Conservation (phyloP, 2,888 invertebrate species). For the Neuroscelio doddi region DNA sequence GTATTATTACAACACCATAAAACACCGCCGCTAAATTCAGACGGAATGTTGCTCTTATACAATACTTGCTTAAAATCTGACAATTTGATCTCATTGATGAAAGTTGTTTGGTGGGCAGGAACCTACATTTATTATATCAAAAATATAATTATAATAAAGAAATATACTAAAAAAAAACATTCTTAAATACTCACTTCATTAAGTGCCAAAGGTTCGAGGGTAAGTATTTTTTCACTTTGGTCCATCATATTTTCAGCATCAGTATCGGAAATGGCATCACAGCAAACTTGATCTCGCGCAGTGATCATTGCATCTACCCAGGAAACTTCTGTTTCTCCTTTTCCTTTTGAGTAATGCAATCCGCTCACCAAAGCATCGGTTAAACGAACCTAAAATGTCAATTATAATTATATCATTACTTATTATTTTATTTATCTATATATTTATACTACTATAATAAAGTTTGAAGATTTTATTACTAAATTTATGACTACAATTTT, state of each 20-base stretch:
- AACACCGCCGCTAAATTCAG: slow-evolving; percentile 93
- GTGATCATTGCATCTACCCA: slow-evolving; percentile 92
- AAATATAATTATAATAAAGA: slow-evolving; percentile 3
- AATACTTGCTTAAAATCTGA: slow-evolving; percentile 91
- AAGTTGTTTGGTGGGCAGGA: slow-evolving; percentile 85
- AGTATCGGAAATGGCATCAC: slow-evolving; percentile 77
- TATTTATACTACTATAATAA: too few relatives aligned
- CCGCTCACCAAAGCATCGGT: slow-evolving; percentile 93
- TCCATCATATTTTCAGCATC: slow-evolving; percentile 70
- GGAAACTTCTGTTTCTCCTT: slow-evolving; percentile 93
- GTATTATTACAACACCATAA: slow-evolving; percentile 95
- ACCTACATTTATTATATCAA: slow-evolving; percentile 64
- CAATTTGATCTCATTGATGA: slow-evolving; percentile 93
- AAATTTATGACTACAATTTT: too few relatives aligned
- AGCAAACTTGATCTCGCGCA: slow-evolving; percentile 71
- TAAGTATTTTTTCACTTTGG: slow-evolving; percentile 75
- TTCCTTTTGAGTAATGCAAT: slow-evolving; percentile 86
- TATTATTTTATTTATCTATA: not conserved
- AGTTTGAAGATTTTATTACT: too few relatives aligned
- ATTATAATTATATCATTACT: not conserved
- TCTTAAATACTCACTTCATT: slow-evolving; percentile 70
- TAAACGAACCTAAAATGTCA: slow-evolving; percentile 81
- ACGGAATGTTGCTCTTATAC: slow-evolving; percentile 81
- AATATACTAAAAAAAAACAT: slow-evolving; percentile 8
- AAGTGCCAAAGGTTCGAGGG: slow-evolving; percentile 78